These are phyloP conservation scores for Drosophila kurseongensis DNA, from an alignment of 1,140 invertebrate species.

Conservation along the genomic window DNA sequence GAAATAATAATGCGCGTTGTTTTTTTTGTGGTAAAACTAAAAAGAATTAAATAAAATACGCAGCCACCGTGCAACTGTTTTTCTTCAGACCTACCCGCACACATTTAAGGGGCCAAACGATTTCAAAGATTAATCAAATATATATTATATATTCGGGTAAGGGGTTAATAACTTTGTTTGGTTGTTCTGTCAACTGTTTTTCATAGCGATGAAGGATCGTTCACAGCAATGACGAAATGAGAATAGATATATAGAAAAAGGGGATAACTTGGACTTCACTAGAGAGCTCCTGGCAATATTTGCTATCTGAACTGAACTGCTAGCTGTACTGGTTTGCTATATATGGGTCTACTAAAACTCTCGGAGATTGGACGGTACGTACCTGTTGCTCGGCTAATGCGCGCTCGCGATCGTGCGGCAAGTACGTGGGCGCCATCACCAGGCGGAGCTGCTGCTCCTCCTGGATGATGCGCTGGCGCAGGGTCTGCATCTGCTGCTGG, in stretches of 20 bases:
- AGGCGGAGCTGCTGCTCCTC: slow-evolving; percentile 94
- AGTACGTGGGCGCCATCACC: slow-evolving; percentile 92
- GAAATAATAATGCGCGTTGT: slow-evolving; percentile 42
- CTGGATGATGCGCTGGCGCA: slow-evolving; percentile 92
- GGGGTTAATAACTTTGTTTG: slow-evolving; percentile 70
- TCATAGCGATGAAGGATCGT: slow-evolving; percentile 66
- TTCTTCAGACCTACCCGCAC: slow-evolving; percentile 68
- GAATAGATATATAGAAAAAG: slow-evolving; percentile 2
- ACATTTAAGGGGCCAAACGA: slow-evolving; percentile 18
- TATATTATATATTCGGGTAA: slow-evolving; percentile 50
- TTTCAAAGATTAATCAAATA: slow-evolving; percentile 55
- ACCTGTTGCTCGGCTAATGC: slow-evolving; percentile 96
- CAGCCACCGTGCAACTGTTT: slow-evolving; percentile 84
- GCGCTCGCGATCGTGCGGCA: slow-evolving; percentile 92
- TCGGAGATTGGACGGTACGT: slow-evolving; percentile 85
- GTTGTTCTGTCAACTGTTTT: slow-evolving; percentile 81
- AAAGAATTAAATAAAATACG: slow-evolving; percentile 57
- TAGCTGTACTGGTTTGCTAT: slow-evolving; percentile 22
- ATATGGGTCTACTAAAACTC: slow-evolving; percentile 36
- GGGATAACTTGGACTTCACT: slow-evolving; percentile 14
- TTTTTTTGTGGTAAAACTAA: slow-evolving; percentile 39
- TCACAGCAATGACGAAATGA: slow-evolving; percentile 58
- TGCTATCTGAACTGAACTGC: slow-evolving; percentile 27
- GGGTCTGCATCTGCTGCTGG: slow-evolving; percentile 93
- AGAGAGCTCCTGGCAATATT: slow-evolving; percentile 44